These are phyloP conservation scores for Scelioninae gen. 1 DNA, from an alignment of 2,888 invertebrate genomes.

Conservation along the genomic window DNA sequence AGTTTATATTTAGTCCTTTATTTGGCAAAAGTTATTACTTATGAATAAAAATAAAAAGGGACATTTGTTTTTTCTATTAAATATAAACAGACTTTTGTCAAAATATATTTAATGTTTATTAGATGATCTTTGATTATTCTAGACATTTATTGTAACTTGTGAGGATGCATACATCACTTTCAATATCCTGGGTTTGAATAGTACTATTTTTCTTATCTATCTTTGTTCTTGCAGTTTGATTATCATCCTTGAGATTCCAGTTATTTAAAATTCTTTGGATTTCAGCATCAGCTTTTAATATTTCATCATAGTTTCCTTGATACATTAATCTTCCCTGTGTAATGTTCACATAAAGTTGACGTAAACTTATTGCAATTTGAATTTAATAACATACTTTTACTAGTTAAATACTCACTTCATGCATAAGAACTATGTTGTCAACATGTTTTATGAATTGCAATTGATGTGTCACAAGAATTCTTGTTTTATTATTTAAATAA, in stretches of 20 bases:
- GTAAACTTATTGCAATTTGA: neutral
- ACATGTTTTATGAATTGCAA: constrained; percentile 87
- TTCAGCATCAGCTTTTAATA: neutral
- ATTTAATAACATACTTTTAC: neutral
- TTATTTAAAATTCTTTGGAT: neutral
- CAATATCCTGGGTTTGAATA: neutral
- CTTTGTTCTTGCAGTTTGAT: neutral
- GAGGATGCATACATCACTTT: too few relatives aligned
- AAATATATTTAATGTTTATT: too few relatives aligned
- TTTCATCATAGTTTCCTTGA: neutral
- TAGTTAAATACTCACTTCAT: constrained; percentile 80
- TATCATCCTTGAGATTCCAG: neutral
- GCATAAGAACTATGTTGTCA: constrained; percentile 82
- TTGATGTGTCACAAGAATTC: constrained; percentile 89
- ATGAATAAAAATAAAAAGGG: too few relatives aligned
- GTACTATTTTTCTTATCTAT: neutral
- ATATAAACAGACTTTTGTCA: too few relatives aligned
- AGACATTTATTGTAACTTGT: too few relatives aligned
- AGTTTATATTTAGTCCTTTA: too few relatives aligned
- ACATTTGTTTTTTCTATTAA: too few relatives aligned
- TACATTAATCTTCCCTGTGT: neutral
- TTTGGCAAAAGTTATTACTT: too few relatives aligned
- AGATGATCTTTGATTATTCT: too few relatives aligned
- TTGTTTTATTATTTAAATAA: constrained; percentile 86
- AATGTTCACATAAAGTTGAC: neutral